Conservation (phyloP, 2,888 invertebrate species). For the Lumbricus terrestris region DNA sequence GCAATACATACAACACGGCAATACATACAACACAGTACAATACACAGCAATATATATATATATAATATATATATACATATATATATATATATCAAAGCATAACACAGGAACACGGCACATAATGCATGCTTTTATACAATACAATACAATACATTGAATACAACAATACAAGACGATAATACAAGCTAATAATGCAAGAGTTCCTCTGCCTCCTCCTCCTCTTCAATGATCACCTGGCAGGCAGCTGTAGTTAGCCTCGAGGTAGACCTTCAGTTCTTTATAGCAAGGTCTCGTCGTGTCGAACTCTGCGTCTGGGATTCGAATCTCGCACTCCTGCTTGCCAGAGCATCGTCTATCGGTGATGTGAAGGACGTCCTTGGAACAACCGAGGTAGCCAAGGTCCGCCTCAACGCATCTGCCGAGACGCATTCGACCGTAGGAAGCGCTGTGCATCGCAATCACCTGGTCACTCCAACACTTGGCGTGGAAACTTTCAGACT, state of each 20-base stretch:
- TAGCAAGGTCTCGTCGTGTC: slow-evolving; percentile 31
- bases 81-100: too few relatives aligned
- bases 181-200: too few relatives aligned
- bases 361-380: slow-evolving; percentile 30
- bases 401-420: slow-evolving; percentile 33
- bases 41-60: too few relatives aligned
- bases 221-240: slow-evolving; percentile 28
- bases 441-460: slow-evolving; percentile 22
- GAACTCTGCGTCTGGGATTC: slow-evolving; percentile 28
- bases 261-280: slow-evolving; percentile 34
- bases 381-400: slow-evolving; percentile 32
- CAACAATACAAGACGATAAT: too few relatives aligned
- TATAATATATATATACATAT: too few relatives aligned
- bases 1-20: too few relatives aligned
- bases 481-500: slow-evolving; percentile 31
- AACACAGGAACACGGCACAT: too few relatives aligned
- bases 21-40: too few relatives aligned
- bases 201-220: too few relatives aligned
- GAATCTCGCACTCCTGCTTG: slow-evolving; percentile 25
- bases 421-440: slow-evolving; percentile 32
- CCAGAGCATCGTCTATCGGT: slow-evolving; percentile 31
- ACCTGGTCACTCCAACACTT: slow-evolving; percentile 28
- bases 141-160: too few relatives aligned
- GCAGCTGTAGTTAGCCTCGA: slow-evolving; percentile 30
- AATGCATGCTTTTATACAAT: too few relatives aligned